phyloP scores from a whole-genome alignment of 2,797 vertebrate species.

The Lagorchestes hirsutus region DNA sequence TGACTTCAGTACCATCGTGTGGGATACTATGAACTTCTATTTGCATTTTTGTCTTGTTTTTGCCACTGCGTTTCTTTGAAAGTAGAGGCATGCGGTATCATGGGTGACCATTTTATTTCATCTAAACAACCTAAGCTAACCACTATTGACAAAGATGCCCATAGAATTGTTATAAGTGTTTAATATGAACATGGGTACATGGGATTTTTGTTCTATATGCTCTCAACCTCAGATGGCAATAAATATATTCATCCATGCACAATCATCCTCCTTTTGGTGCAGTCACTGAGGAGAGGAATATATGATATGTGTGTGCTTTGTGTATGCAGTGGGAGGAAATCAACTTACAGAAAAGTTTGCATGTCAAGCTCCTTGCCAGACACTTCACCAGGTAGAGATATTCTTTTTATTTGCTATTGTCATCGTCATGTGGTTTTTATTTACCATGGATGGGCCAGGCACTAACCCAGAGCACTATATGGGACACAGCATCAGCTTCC shows the following conservation, averaged over 20 bases:
- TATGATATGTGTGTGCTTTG: constrained; percentile 31
- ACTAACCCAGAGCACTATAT: constrained; percentile 13
- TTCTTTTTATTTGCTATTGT: constrained; percentile 29
- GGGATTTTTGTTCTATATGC: background rate
- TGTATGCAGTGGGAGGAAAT: constrained; percentile 36
- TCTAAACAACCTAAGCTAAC: constrained; percentile 65
- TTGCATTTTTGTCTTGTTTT: constrained; percentile 84
- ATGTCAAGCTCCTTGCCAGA: background rate
- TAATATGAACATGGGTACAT: constrained; percentile 12
- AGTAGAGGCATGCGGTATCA: constrained; percentile 76
- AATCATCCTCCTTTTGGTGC: background rate
- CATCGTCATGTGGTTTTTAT: background rate
- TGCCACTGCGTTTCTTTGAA: constrained; percentile 79
- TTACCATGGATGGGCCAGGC: constrained; percentile 31
- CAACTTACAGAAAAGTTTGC: background rate
- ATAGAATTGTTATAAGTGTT: constrained; percentile 75
- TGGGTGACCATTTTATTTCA: constrained; percentile 72
- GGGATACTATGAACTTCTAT: constrained; percentile 78
- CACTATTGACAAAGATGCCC: constrained; percentile 43
- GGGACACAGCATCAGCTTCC: constrained; percentile 38
- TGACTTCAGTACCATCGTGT: constrained; percentile 91
- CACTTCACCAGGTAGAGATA: constrained; percentile 1
- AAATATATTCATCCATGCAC: background rate
- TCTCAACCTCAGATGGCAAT: background rate
- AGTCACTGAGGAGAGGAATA: background rate